phyloP scores from a whole-genome alignment of 2,888 invertebrate species.

The Boloria euphrosyne region DNA sequence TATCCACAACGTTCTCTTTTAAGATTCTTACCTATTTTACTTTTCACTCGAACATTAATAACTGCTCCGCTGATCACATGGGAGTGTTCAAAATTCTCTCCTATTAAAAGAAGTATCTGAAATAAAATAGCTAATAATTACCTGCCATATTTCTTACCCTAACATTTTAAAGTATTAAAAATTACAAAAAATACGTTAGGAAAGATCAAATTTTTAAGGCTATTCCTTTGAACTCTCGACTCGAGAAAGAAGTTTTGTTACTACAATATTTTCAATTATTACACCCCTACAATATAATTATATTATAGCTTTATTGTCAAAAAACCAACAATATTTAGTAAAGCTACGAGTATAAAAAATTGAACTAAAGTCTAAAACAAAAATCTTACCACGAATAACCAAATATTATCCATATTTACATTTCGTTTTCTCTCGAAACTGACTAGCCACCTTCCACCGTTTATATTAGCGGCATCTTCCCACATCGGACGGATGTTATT shows the following conservation, averaged over 20 bases:
- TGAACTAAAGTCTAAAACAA: too few relatives aligned
- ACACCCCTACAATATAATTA: too few relatives aligned
- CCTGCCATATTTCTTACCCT: not conserved
- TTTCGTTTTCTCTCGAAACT: slow-evolving; percentile 86
- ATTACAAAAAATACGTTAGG: slow-evolving; percentile 33
- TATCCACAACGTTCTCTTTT: not conserved
- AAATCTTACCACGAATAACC: slow-evolving; percentile 87
- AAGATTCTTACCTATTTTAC: slow-evolving; percentile 88
- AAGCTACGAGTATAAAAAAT: too few relatives aligned
- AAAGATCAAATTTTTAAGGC: too few relatives aligned
- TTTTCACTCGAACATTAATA: slow-evolving; percentile 92
- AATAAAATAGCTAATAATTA: slow-evolving; percentile 24
- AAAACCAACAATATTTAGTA: too few relatives aligned
- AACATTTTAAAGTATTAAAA: not conserved
- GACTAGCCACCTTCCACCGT: slow-evolving; percentile 93
- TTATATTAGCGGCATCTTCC: slow-evolving; percentile 93
- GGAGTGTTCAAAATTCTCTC: slow-evolving; percentile 94
- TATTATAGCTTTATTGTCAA: too few relatives aligned
- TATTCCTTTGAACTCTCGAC: too few relatives aligned
- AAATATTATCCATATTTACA: slow-evolving; percentile 85
- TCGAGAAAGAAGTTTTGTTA: too few relatives aligned
- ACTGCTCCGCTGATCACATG: slow-evolving; percentile 96
- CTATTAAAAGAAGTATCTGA: slow-evolving; percentile 86
- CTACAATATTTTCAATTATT: too few relatives aligned
- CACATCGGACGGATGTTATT: slow-evolving; percentile 94